phyloP scores from a whole-genome alignment of 2,888 invertebrate genomes.

The Lysandra bellargus region DNA sequence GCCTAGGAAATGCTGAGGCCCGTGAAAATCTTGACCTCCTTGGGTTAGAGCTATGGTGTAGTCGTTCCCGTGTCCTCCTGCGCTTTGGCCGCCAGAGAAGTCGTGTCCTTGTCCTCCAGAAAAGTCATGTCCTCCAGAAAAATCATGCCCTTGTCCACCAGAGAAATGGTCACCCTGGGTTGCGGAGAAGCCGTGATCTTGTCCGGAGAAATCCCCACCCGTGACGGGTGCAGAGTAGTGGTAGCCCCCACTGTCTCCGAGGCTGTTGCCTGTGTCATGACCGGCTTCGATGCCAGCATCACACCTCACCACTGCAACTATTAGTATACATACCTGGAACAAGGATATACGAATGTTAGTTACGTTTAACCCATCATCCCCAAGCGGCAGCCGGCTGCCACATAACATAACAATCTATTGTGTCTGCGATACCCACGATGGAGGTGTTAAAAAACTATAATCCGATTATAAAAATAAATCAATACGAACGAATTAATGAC shows the following conservation, averaged over 20 bases:
- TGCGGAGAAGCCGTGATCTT: conserved; percentile 35
- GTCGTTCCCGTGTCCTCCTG: conserved; percentile 48
- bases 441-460: too few relatives aligned
- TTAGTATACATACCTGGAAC: conserved; percentile 68
- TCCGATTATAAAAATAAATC: too few relatives aligned
- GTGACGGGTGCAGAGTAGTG: conserved; percentile 42
- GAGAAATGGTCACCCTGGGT: conserved; percentile 43
- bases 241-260: conserved; percentile 41
- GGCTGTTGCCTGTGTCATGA: conserved; percentile 47
- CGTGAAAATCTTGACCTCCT: conserved; percentile 41
- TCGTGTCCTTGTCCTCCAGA: conserved; percentile 44
- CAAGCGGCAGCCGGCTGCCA: too few relatives aligned
- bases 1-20: conserved; percentile 41
- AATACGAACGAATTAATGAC: too few relatives aligned
- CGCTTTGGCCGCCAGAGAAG: conserved; percentile 35
- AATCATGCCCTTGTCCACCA: conserved; percentile 45
- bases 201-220: conserved; percentile 36
- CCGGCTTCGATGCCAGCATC: conserved; percentile 59
- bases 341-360: conserved; percentile 37
- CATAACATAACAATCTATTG: too few relatives aligned
- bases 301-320: conserved; percentile 69
- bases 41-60: conserved; percentile 46
- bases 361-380: neutral
- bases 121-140: conserved; percentile 42
- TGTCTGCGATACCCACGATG: too few relatives aligned